Base-by-base conservation (phyloP, 2,888 invertebrate genomes). In the Drosophila borborema region DNA sequence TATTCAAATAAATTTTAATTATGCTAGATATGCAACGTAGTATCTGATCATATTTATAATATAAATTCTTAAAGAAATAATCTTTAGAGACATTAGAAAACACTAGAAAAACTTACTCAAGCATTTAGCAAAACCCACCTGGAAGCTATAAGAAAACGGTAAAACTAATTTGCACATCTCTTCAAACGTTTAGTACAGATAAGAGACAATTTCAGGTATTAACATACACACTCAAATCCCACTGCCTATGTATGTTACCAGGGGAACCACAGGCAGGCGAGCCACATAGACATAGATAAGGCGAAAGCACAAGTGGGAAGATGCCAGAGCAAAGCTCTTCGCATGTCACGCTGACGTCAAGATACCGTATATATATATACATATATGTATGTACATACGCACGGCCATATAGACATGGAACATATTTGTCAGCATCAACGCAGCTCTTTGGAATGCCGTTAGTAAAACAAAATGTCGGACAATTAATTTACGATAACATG, bases 401-500 rank as follows among this genome's bases (percentile, higher is more conserved):
- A 20, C 18, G 53, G 36, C 62, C 41, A 66, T n/a, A 43, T 18
- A 56, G 12, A 34, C 34, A 62, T n/a, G 46, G 23, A 28, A 43
- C 48, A 18, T 18, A 64, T 53, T 45, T 45, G 46, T 28, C 38
- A 58, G 64, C 79, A 56, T 80, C 71, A 84, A 86, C 72, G 84
- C 82, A 84, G 84, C 71, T 68, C 71, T 78, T 70, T 68, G 67
- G 79, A 70, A 67, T 73, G 85, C 79, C 74, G 87, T 74, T 75
- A 78, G 77, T 87, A 78, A 85, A 87, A 87, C 88, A 81, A 86
- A 86, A 89, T 86, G 86, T 80, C 86, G 72, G 89, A 82, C 86
- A 86, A 86, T 86, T 89, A 86, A 86, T 86, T 86, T 87, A 74
- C 88, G 83, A 87, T 89, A 86, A 80, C 86, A 89, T 89, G 89